Evolutionary conservation across 2,113 vertebrate species (phyloP), one percentile per base, ranked within the genome.

Genomic region (Lamprologus lemairii): DNA sequence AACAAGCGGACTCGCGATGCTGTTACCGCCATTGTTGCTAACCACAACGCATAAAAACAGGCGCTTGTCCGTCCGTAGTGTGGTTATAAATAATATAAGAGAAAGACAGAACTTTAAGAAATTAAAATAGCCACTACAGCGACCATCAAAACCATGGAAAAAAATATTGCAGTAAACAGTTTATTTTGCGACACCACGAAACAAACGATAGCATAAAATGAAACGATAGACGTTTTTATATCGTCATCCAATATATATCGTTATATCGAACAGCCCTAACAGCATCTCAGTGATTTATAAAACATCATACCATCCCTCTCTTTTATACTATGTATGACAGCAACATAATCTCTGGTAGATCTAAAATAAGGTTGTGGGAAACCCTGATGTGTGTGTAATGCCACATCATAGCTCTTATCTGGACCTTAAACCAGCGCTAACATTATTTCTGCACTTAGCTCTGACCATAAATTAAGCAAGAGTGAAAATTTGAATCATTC

Each of bases 51-150:
- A 21, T 3, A 21, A 53, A 21, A 53, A 53, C 9, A 21, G 5
- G 19, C 0, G 9, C 51, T 6, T 3, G 51, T 53, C 9, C 1
- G 0, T 53, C 9, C 0, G 1, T 21, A 53, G 2, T 4, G 53
- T 7, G 6, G 53, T 54, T 23, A 23, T 54, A 54, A n/a, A n/a
- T 1, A 7, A 12, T 2, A 54, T 12, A 21, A 21, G 5, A 54
- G n/a, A 54, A 11, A 2, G 1, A 53, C 2, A 11, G 1, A 23
- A 54, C 10, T 21, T 12, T 21, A 54, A 0, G 0, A 54, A 12
- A 54, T 54, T 1, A 21, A 54, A 1, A 21, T 7, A 54, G 3
- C 10, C 1, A 1, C 21, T 55, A 55, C 21, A 55, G 21, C 0
- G 54, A 0, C 11, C 21, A 55, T 55, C 54, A 55, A 13, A 23